A percentile compares a stretch with the other conserved stretches of the same genome.
phyloP scores from a whole-genome alignment of 2,113 vertebrate species.

The Larimichthys crocea region DNA sequence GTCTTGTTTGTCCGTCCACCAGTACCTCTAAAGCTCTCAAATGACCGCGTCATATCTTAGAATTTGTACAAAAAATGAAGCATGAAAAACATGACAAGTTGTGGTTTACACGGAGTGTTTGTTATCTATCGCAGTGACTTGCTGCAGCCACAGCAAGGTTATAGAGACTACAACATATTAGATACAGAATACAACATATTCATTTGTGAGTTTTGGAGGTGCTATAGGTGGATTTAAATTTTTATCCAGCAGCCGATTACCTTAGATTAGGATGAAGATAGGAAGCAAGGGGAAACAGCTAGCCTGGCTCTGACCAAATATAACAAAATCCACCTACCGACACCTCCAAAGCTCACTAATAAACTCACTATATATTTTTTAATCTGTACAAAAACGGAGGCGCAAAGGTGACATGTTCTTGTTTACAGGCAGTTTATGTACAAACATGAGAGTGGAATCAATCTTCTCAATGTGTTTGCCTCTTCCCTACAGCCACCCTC shows the following conservation, averaged over 20 bases:
- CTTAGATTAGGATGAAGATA: not conserved
- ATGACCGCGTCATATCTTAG: not conserved
- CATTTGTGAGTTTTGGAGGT: too few relatives aligned
- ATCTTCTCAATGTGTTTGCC: not conserved
- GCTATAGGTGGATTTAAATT: too few relatives aligned
- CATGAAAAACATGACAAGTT: not conserved
- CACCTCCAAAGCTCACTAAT: not conserved
- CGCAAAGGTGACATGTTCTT: too few relatives aligned
- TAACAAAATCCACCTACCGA: not conserved
- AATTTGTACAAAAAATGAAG: not conserved
- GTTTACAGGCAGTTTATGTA: not conserved
- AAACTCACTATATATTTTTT: too few relatives aligned
- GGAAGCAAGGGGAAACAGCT: not conserved
- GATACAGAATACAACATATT: too few relatives aligned
- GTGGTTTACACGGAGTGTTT: not conserved
- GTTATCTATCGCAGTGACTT: too few relatives aligned
- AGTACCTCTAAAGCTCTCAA: not conserved
- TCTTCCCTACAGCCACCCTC: too few relatives aligned
- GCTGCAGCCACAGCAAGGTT: too few relatives aligned
- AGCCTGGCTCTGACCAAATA: not conserved
- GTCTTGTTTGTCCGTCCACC: not conserved
- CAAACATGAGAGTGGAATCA: not conserved
- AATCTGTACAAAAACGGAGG: too few relatives aligned
- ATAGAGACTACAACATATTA: too few relatives aligned
- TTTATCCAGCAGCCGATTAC: not conserved